Base-by-base conservation (phyloP, 1,140 invertebrate genomes). In the Drosophila bocki region DNA sequence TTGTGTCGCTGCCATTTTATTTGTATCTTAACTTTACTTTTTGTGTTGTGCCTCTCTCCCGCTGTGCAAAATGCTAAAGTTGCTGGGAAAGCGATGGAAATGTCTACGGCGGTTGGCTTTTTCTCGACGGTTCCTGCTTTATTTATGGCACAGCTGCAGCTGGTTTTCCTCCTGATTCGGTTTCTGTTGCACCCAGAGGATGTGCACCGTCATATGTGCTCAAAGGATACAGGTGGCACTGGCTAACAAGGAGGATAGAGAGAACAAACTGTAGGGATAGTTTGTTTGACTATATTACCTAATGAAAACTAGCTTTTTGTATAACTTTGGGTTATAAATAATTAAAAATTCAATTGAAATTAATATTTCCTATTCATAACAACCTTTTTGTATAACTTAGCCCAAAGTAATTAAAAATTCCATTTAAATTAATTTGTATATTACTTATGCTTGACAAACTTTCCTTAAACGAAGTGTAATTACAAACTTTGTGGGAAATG, bases 71-170 rank as follows among this genome's bases (percentile, higher is more conserved):
- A 45, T 42, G 32, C 33, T 13, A 32, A 63, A 56, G 67, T 68
- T 53, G 39, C 32, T 68, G 47, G 61, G 4, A 70, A 51, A 33
- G 47, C 62, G 26, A 68, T 54, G 67, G 62, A 70, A 70, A 68
- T 54, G 67, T 70, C 67, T 70, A 68, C 63, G 62, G 62, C 48
- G 63, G 47, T 54, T 42, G 41, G 44, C 44, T 51, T 51, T 44
- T 70, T 26, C 67, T 70, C 47, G 62, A 68, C 67, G 62, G 62
- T 19, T 44, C 63, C 41, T 45, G n/a, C 48, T 65, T 87, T 87
- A 87, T 87, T 87, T 87, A 87, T 87, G 84, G 65, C 79, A 45
- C 78, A 85, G 75, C 70, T 67, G 77, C 71, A 63, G 81, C 70
- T 67, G 62, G 15, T 44, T 45, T 65, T 62, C 62, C 57, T 42